Evolutionary conservation across 2,888 invertebrate species (phyloP).

Genomic region (Erannis defoliaria): DNA sequence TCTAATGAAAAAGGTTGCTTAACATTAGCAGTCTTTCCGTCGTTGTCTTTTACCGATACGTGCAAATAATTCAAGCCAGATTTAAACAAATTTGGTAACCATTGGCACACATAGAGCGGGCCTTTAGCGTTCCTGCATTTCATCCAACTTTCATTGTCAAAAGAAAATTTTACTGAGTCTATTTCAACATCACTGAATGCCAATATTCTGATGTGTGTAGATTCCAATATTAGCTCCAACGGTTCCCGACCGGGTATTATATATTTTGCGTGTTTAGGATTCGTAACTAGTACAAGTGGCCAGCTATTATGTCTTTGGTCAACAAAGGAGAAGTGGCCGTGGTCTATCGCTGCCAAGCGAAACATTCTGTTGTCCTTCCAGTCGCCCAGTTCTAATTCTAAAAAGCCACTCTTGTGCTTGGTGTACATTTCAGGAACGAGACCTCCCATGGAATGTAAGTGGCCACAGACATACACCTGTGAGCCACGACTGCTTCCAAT

Average conservation of each 20-base stretch:
- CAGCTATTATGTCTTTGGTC: constrained; percentile 92
- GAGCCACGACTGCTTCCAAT: constrained; percentile 88
- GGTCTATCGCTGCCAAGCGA: constrained; percentile 94
- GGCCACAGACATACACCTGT: constrained; percentile 95
- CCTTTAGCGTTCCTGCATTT: constrained; percentile 87
- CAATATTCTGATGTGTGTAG: constrained; percentile 93
- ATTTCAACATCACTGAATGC: constrained; percentile 91
- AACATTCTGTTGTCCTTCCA: constrained; percentile 97
- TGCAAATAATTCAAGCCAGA: constrained; percentile 90
- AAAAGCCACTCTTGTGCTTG: constrained; percentile 92
- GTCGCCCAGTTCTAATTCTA: constrained; percentile 96
- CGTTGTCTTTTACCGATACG: constrained; percentile 86
- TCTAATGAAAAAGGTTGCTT: constrained; percentile 93
- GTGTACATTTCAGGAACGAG: constrained; percentile 94
- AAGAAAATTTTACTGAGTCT: constrained; percentile 88
- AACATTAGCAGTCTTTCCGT: constrained; percentile 83
- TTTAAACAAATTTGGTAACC: constrained; percentile 90
- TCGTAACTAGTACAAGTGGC: constrained; percentile 94
- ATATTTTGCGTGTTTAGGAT: constrained; percentile 95
- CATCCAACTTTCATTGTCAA: constrained; percentile 89
- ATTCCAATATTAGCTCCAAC: constrained; percentile 87
- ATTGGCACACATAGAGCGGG: constrained; percentile 90
- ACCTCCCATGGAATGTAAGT: constrained; percentile 94
- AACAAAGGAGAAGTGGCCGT: constrained; percentile 94
- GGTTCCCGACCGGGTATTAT: constrained; percentile 92